phyloP scores from a whole-genome alignment of 1,140 invertebrate species.

The Oscheius sp. region DNA sequence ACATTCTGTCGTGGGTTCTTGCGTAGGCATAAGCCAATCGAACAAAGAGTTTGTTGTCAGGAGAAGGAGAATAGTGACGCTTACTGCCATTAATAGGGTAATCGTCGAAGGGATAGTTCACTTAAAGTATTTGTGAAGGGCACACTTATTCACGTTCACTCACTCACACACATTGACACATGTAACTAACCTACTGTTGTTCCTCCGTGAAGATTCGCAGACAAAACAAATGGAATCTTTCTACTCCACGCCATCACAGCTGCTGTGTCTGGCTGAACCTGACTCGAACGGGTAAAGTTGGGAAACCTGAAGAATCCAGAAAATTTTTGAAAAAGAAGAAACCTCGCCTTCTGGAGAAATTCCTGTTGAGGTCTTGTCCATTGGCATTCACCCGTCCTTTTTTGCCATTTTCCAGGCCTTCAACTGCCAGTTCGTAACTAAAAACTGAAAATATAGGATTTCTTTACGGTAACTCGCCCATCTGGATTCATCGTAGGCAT shows the following conservation, averaged over 20 bases:
- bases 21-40: constrained; percentile 80
- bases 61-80: constrained; percentile 62
- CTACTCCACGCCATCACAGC: constrained; percentile 87
- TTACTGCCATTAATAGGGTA: constrained; percentile 62
- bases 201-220: constrained; percentile 89
- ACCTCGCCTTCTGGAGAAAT: constrained; percentile 77
- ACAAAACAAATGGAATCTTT: constrained; percentile 83
- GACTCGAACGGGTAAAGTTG: constrained; percentile 19
- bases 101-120: constrained; percentile 86
- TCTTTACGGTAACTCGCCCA: no score
- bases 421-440: constrained; percentile 36
- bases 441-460: no score
- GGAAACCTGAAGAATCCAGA: constrained; percentile 23
- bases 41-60: constrained; percentile 78
- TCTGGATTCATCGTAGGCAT: constrained; percentile 96
- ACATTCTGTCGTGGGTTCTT: constrained; percentile 47
- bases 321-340: no score
- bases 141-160: neutral
- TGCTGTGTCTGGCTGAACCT: constrained; percentile 73
- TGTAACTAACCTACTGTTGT: constrained; percentile 73
- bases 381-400: constrained; percentile 77
- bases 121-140: constrained; percentile 2
- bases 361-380: constrained; percentile 83
- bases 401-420: constrained; percentile 41
- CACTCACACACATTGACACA: no score